These are phyloP conservation scores for Boulengeromyrus knoepffleri DNA, from an alignment of 2,113 vertebrate genomes.

Conservation along the genomic window DNA sequence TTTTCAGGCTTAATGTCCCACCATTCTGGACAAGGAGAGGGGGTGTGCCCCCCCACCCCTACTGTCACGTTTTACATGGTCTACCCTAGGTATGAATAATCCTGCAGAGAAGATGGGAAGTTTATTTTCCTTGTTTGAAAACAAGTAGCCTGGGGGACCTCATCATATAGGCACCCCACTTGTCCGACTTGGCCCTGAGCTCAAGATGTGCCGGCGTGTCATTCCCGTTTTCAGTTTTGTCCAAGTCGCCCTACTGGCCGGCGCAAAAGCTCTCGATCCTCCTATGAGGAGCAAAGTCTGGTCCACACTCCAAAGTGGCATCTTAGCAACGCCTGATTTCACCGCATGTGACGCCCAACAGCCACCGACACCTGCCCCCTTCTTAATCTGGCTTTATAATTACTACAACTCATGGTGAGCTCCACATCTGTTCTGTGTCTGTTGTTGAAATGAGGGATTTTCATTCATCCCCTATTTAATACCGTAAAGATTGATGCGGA, in stretches of 20 bases:
- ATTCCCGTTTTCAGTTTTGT: background rate
- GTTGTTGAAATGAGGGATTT: background rate
- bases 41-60: background rate
- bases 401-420: background rate
- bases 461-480: background rate
- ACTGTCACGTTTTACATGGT: background rate
- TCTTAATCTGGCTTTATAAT: background rate
- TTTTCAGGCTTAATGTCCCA: background rate
- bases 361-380: background rate
- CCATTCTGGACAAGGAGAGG: background rate
- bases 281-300: background rate
- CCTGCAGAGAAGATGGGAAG: background rate
- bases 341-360: background rate
- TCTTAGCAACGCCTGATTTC: background rate
- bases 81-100: background rate
- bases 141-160: background rate
- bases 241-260: background rate
- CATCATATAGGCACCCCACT: background rate
- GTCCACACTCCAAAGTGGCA: background rate
- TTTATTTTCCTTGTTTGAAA: background rate
- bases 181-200: background rate
- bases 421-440: slow-evolving; percentile 10
- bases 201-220: background rate
- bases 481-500: background rate
- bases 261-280: background rate